These are phyloP conservation scores for Sanderia malayensis DNA, from an alignment of 30 jellyfish, hydroid and myxozoan species.

Conservation along the genomic window DNA sequence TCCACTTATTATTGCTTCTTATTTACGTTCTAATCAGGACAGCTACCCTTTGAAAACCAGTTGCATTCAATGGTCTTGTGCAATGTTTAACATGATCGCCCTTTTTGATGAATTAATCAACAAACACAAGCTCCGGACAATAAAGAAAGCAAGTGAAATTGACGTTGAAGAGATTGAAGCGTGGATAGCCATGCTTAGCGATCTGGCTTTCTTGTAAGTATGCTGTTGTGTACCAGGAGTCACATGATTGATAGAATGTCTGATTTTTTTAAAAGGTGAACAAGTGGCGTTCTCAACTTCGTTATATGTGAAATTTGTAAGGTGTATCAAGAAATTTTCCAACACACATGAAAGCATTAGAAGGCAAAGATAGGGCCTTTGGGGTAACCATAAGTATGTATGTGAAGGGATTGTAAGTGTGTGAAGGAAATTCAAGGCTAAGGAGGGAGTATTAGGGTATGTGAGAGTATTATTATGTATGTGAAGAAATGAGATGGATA, in stretches of 20 bases:
- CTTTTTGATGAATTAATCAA: conserved; percentile 15
- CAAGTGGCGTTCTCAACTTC: not conserved
- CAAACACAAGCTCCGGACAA: not conserved
- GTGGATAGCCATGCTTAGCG: conserved; percentile 24
- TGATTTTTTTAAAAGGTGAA: not conserved
- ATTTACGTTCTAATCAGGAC: no score
- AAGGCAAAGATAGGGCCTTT: not conserved
- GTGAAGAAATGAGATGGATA: no score
- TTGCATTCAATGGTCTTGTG: conserved; percentile 40
- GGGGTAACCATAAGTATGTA: no score
- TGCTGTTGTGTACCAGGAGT: no score
- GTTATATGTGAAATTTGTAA: not conserved
- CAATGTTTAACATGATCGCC: conserved; percentile 16
- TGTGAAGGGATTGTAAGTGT: no score
- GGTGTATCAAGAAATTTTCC: not conserved
- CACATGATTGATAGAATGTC: no score
- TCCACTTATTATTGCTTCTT: not conserved
- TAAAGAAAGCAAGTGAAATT: conserved; percentile 1
- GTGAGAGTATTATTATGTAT: no score
- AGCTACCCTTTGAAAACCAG: not conserved
- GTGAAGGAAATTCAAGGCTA: no score
- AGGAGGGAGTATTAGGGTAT: no score
- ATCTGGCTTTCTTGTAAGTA: not conserved
- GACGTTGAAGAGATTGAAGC: not conserved
- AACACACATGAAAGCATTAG: not conserved